phyloP scores from a whole-genome alignment of 2,888 invertebrate species.

The Germaria angustata region DNA sequence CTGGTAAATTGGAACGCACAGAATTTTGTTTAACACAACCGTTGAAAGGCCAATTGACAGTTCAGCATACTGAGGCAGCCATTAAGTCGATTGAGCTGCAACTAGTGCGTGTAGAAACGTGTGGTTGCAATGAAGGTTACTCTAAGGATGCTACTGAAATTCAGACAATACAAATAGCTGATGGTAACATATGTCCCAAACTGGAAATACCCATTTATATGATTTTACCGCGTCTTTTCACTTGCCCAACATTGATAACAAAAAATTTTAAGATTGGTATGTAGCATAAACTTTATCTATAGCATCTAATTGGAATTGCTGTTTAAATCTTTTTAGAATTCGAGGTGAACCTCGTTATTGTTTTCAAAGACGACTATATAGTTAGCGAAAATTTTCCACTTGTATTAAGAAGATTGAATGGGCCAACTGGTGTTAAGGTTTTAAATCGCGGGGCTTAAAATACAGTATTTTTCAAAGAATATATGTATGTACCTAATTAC shows the following conservation, averaged over 20 bases:
- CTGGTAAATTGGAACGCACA: conserved; percentile 90
- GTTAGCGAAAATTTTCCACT: conserved; percentile 95
- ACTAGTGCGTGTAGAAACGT: conserved; percentile 95
- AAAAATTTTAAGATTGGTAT: conserved; percentile 96
- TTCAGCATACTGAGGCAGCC: conserved; percentile 89
- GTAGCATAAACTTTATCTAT: conserved; percentile 66
- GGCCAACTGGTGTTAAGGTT: conserved; percentile 69
- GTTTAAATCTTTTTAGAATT: conserved; percentile 85
- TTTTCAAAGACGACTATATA: conserved; percentile 95
- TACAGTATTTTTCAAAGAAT: neutral
- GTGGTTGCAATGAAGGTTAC: conserved; percentile 95
- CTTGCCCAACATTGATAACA: conserved; percentile 94
- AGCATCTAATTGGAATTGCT: neutral
- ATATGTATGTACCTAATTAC: neutral
- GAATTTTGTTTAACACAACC: conserved; percentile 92
- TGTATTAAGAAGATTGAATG: conserved; percentile 72
- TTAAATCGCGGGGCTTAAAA: conserved; percentile 67
- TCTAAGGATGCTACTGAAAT: conserved; percentile 98
- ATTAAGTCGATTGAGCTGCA: conserved; percentile 97
- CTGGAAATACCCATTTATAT: conserved; percentile 94
- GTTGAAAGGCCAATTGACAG: conserved; percentile 91
- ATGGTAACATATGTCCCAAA: conserved; percentile 91
- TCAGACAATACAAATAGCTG: conserved; percentile 98
- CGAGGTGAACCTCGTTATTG: conserved; percentile 94
- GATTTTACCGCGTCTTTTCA: conserved; percentile 96